These are phyloP conservation scores for Pristionchus maxplancki DNA, from an alignment of 2,888 invertebrate species.

Conservation along the genomic window DNA sequence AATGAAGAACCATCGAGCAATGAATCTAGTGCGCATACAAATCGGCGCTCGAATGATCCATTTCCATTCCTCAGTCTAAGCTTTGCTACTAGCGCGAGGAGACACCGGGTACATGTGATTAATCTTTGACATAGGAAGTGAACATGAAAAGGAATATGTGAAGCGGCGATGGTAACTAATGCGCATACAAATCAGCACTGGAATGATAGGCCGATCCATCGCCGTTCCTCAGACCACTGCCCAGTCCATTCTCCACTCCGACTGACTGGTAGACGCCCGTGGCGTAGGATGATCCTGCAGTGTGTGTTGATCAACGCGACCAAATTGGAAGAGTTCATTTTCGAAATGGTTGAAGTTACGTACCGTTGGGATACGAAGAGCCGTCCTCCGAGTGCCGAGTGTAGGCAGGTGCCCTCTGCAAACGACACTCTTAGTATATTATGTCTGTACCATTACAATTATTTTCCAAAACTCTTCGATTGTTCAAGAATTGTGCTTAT, in stretches of 20 bases:
- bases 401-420: not conserved
- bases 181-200: conserved; percentile 6
- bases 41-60: no score
- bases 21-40: no score
- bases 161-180: not conserved
- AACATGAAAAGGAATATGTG: no score
- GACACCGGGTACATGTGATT: not conserved
- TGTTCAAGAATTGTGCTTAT: no score
- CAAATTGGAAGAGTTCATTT: no score
- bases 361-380: not conserved
- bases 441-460: not conserved
- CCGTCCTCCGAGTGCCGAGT: not conserved
- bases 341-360: not conserved
- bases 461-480: not conserved
- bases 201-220: conserved; percentile 8
- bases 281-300: not conserved
- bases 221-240: not conserved
- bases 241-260: conserved; percentile 17
- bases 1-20: no score
- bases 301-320: no score
- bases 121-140: no score
- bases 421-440: not conserved
- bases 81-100: not conserved
- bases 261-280: conserved; percentile 8
- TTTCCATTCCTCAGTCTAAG: no score